phyloP scores from a whole-genome alignment of 2,113 vertebrate species.

The Sinosuthora webbiana region DNA sequence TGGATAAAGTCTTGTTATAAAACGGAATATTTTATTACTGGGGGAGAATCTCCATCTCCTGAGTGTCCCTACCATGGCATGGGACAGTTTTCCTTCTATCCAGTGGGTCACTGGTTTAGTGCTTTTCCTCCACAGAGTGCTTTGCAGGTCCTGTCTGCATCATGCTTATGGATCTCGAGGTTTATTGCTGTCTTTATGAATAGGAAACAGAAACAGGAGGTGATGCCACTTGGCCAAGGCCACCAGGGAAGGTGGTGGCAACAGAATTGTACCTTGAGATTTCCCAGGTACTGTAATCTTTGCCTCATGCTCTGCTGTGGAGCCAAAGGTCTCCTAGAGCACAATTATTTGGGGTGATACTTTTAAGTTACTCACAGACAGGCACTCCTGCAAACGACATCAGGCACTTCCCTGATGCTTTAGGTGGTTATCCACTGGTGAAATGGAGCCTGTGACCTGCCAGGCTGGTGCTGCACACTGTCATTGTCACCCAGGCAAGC shows the following conservation, averaged over 20 bases:
- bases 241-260: neutral
- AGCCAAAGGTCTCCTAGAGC: neutral
- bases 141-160: neutral
- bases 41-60: neutral
- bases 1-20: neutral
- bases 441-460: neutral
- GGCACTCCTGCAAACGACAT: neutral
- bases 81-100: neutral
- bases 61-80: neutral
- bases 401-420: neutral
- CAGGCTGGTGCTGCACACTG: neutral
- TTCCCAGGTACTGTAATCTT: neutral
- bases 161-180: rapidly evolving
- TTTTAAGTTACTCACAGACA: neutral
- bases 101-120: neutral
- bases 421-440: neutral
- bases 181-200: neutral
- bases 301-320: neutral
- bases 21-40: neutral
- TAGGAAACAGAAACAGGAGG: neutral
- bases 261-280: neutral
- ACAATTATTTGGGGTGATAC: neutral
- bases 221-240: neutral
- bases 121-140: neutral
- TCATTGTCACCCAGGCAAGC: neutral